Percentiles rank a stretch among this genome's conserved stretches.
These are phyloP conservation scores for Zygothrica quintamaculata DNA, from an alignment of 2,888 invertebrate genomes.

Conservation along the genomic window DNA sequence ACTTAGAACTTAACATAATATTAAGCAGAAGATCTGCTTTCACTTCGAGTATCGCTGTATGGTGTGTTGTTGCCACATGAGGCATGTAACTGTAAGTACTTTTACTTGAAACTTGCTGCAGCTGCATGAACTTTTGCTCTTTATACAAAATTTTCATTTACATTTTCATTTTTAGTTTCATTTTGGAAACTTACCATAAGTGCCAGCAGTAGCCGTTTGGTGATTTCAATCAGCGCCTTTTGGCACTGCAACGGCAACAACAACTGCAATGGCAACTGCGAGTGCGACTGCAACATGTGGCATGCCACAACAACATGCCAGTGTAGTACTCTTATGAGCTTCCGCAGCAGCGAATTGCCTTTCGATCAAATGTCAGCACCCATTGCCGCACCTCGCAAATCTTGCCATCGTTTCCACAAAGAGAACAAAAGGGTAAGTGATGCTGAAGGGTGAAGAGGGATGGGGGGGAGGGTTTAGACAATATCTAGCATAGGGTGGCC, in stretches of 20 bases:
- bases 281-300: conserved; percentile 33
- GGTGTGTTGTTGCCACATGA: no score
- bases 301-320: conserved; percentile 14
- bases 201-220: conserved; percentile 33
- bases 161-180: conserved; percentile 22
- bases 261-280: conserved; percentile 23
- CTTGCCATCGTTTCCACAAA: conserved; percentile 8
- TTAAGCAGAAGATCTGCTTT: no score
- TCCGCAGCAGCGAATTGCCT: conserved; percentile 67
- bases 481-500: no score
- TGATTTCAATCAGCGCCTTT: conserved; percentile 59
- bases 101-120: background rate
- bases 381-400: conserved; percentile 55
- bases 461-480: no score
- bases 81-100: background rate
- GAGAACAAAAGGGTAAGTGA: no score
- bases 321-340: conserved; percentile 43
- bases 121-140: background rate
- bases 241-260: conserved; percentile 36
- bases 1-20: no score
- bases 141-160: conserved; percentile 31
- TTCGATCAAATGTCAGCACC: conserved; percentile 72
- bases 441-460: no score
- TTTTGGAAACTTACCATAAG: conserved; percentile 19
- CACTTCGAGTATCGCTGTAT: no score